Conservation (phyloP, 1,140 invertebrate genomes). For the Drosophila tropicalis region DNA sequence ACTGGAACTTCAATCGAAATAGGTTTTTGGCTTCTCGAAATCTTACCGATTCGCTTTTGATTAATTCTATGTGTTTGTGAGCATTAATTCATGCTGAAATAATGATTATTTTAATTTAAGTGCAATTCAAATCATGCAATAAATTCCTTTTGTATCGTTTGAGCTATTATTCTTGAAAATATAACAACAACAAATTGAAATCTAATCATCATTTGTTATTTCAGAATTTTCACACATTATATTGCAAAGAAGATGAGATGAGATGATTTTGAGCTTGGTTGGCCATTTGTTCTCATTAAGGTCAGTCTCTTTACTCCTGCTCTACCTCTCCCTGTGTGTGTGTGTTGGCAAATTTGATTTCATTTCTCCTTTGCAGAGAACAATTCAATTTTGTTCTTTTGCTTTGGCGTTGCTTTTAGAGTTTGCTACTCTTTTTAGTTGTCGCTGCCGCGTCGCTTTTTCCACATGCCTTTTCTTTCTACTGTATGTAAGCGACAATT, state of each 20-base stretch:
- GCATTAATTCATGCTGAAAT: not conserved
- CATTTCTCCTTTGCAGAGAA: constrained; percentile 46
- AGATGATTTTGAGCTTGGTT: not conserved
- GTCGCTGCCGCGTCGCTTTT: constrained; percentile 31
- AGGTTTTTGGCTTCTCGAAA: no score
- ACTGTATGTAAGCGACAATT: constrained; percentile 72
- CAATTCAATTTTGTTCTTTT: constrained; percentile 81
- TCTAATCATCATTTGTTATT: not conserved
- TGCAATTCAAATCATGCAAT: not conserved
- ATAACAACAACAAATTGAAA: no score
- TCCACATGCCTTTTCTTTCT: constrained; percentile 3
- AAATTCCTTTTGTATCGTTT: not conserved
- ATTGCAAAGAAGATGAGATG: not conserved
- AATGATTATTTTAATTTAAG: constrained; percentile 2
- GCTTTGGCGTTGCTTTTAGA: constrained; percentile 71
- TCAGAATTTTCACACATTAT: not conserved
- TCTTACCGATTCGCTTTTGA: not conserved
- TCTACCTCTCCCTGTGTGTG: not conserved
- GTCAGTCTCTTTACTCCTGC: not conserved
- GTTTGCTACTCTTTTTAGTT: constrained; percentile 1
- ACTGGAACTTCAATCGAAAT: no score
- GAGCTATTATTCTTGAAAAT: no score
- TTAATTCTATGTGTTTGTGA: not conserved
- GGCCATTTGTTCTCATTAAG: constrained; percentile 29
- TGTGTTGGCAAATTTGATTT: constrained; percentile 57